Evolutionary conservation across 2,888 invertebrate species (phyloP).

Genomic region (Protonemura montana): DNA sequence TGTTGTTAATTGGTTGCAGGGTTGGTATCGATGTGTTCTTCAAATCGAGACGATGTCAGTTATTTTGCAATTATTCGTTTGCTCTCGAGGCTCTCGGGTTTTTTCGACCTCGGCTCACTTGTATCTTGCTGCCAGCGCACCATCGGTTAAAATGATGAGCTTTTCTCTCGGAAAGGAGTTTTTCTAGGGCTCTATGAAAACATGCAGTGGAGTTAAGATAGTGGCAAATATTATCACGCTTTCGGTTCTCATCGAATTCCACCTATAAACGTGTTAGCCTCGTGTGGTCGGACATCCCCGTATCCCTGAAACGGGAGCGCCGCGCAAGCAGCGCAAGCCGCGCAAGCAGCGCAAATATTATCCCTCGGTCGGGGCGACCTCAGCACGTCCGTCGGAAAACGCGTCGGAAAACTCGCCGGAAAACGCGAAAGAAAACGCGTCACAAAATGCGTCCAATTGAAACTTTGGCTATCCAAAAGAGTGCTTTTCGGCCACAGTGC

Average conservation of each 20-base stretch:
- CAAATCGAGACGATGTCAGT: not conserved
- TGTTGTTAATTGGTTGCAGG: not conserved
- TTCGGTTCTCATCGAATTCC: slow-evolving; percentile 44
- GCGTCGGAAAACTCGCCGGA: not conserved
- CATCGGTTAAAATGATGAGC: not conserved
- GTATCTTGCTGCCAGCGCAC: not conserved
- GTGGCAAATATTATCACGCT: slow-evolving; percentile 47
- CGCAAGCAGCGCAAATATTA: not conserved
- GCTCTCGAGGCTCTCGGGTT: not conserved
- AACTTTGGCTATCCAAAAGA: too few species aligned
- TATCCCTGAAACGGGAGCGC: not conserved
- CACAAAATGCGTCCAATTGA: not conserved
- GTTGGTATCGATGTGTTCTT: not conserved
- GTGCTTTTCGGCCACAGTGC: too few species aligned
- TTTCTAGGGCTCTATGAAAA: slow-evolving; percentile 44
- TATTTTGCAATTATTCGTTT: not conserved
- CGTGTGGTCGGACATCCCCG: not conserved
- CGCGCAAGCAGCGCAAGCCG: too few species aligned
- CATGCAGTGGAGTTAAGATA: slow-evolving; percentile 41
- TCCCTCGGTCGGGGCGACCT: not conserved
- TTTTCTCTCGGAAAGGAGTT: slow-evolving; percentile 7
- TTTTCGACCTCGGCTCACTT: not conserved
- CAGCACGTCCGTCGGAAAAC: not conserved
- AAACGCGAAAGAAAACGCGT: too few species aligned
- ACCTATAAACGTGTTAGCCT: not conserved